These are phyloP conservation scores for Amphipyra berbera DNA, from an alignment of 2,888 invertebrate genomes.

Conservation along the genomic window DNA sequence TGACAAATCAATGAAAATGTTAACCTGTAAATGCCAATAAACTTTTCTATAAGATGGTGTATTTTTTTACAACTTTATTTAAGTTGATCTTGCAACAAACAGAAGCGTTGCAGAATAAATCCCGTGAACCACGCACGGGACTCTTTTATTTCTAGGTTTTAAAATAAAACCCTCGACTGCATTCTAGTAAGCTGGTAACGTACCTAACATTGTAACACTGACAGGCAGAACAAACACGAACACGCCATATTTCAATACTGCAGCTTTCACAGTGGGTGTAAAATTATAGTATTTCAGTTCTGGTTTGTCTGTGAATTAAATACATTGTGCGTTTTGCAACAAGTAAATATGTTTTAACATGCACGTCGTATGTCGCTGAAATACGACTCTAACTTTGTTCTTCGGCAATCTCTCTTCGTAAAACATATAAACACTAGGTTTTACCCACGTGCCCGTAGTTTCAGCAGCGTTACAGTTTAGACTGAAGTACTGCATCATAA, in stretches of 20 bases:
- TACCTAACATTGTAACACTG: conserved; percentile 49
- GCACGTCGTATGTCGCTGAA: neutral
- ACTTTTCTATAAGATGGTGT: neutral
- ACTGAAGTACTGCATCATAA: conserved; percentile 27
- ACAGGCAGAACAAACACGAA: conserved; percentile 53
- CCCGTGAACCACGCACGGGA: conserved; percentile 14
- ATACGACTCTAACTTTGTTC: neutral
- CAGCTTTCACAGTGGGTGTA: conserved; percentile 29
- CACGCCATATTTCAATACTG: conserved; percentile 61
- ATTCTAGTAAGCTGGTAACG: conserved; percentile 40
- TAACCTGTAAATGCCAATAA: neutral
- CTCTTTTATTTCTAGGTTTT: conserved; percentile 41
- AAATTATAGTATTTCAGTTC: conserved; percentile 38
- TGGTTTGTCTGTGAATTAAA: conserved; percentile 16
- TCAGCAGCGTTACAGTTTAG: conserved; percentile 21
- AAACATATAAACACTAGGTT: conserved; percentile 5
- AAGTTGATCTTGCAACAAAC: conserved; percentile 19
- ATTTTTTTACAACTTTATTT: neutral
- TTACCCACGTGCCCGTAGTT: conserved; percentile 13
- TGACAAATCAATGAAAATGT: neutral
- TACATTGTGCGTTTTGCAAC: neutral
- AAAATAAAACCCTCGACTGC: conserved; percentile 43
- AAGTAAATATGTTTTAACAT: neutral
- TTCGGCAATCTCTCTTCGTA: neutral
- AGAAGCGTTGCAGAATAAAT: conserved; percentile 28